Conservation (phyloP, 2,888 invertebrate genomes). For the Margaritifera margaritifera region DNA sequence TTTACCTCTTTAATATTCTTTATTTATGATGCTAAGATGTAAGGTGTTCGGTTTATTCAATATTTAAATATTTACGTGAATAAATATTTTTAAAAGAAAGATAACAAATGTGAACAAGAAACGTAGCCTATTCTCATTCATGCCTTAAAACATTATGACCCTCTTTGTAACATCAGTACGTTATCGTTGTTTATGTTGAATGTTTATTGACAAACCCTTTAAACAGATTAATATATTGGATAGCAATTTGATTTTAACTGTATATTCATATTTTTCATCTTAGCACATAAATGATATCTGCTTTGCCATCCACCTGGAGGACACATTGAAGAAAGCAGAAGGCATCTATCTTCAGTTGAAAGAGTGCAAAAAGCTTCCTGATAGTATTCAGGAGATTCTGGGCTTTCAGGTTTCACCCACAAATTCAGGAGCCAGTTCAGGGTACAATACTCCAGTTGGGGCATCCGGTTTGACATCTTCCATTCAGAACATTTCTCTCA, state of each 20-base stretch:
- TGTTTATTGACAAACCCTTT: not conserved
- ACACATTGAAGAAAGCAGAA: conserved; percentile 89
- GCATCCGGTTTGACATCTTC: conserved; percentile 22
- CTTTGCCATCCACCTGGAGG: conserved; percentile 87
- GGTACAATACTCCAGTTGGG: conserved; percentile 39
- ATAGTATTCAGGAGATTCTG: conserved; percentile 62
- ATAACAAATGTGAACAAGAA: no score
- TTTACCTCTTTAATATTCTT: no score
- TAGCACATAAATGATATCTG: conserved; percentile 97
- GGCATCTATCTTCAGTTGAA: conserved; percentile 90
- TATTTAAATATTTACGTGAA: no score
- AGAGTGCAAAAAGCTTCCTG: conserved; percentile 65
- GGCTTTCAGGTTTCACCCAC: conserved; percentile 49
- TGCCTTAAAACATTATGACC: no score
- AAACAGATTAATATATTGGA: no score
- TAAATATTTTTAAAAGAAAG: no score
- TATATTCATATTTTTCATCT: conserved; percentile 9
- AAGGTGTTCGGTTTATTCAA: no score
- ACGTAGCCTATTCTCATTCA: no score
- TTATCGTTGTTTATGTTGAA: not conserved
- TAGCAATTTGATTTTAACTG: not conserved
- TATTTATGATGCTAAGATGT: no score
- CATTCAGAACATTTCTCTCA: conserved; percentile 30
- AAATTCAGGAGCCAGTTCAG: conserved; percentile 43
- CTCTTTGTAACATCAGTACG: no score